A percentile compares a stretch with the other conserved stretches of the same genome.
Conservation (phyloP, 2,888 invertebrate species). For the Ectobius pallidus region DNA sequence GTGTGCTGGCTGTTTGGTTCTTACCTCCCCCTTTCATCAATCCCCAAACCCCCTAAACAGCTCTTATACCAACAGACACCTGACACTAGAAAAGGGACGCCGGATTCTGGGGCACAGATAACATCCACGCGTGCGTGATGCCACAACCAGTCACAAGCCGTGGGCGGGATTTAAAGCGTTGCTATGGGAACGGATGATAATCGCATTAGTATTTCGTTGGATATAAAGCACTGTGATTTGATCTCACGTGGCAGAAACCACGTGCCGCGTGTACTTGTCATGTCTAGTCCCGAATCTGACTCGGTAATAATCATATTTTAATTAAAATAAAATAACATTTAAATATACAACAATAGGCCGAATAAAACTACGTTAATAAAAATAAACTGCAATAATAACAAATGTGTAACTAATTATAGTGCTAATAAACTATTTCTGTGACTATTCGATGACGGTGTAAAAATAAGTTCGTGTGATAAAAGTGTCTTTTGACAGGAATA, state of each 20-base stretch:
- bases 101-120: neutral
- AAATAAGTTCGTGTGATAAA: too few species aligned
- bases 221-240: neutral
- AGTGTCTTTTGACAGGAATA: too few species aligned
- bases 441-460: too few species aligned
- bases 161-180: slow-evolving; percentile 10
- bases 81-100: slow-evolving; percentile 25
- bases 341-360: too few species aligned
- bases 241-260: slow-evolving; percentile 2
- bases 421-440: too few species aligned
- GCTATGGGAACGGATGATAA: slow-evolving; percentile 13
- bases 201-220: neutral
- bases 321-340: too few species aligned
- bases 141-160: slow-evolving; percentile 19
- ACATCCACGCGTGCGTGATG: slow-evolving; percentile 16
- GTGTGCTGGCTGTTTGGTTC: neutral
- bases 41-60: slow-evolving; percentile 17
- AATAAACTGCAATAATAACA: too few species aligned
- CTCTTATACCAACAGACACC: slow-evolving; percentile 40
- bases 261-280: neutral
- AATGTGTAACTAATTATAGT: too few species aligned
- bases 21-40: neutral
- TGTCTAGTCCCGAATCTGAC: neutral
- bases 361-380: too few species aligned
- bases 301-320: too few species aligned